phyloP scores from a whole-genome alignment of 2,888 invertebrate species.

The Syritta pipiens region DNA sequence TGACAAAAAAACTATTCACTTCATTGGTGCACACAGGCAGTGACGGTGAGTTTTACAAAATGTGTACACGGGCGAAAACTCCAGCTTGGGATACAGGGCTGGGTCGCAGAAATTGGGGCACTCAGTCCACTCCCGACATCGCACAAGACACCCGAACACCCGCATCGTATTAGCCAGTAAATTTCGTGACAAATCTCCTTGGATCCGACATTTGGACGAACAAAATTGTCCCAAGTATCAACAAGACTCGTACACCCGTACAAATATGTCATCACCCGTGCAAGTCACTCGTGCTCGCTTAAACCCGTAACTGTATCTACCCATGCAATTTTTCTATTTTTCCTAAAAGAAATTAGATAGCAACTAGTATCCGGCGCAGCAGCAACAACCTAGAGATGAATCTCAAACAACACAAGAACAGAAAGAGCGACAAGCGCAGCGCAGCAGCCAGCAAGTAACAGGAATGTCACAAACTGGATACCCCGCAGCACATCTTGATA shows the following conservation, averaged over 20 bases:
- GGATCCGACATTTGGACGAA: no score
- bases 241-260: neutral
- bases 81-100: no score
- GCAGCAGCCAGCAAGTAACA: conserved; percentile 23
- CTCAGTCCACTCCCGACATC: no score
- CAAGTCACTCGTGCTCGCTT: neutral
- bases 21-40: no score
- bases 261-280: neutral
- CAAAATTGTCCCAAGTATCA: neutral
- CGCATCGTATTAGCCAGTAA: no score
- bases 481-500: conserved; percentile 45
- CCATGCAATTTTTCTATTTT: conserved; percentile 54
- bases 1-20: no score
- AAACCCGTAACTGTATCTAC: conserved; percentile 18
- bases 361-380: conserved; percentile 6
- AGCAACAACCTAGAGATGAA: conserved; percentile 12
- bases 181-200: no score
- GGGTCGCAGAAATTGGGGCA: no score
- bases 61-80: no score
- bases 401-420: conserved; percentile 13
- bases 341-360: conserved; percentile 32
- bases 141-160: no score
- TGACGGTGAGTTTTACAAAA: no score
- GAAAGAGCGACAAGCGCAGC: neutral
- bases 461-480: conserved; percentile 64